These are phyloP conservation scores for Syndactyla subalaris DNA, from an alignment of 2,797 vertebrate genomes.

Conservation along the genomic window DNA sequence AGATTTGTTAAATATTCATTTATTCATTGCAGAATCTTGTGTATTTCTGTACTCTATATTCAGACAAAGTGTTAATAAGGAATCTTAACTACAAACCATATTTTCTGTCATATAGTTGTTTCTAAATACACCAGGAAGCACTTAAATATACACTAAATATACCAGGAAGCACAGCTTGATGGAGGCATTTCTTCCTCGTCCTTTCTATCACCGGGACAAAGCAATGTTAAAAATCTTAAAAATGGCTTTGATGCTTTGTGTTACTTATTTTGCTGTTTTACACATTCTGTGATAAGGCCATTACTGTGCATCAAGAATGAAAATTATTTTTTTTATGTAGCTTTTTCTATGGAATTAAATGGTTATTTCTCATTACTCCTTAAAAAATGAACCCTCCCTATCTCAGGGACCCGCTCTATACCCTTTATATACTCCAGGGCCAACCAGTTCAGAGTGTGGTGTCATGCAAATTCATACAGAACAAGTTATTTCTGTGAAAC, in stretches of 20 bases:
- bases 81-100: neutral
- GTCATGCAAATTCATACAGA: neutral
- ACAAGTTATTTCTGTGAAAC: neutral
- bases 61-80: conserved; percentile 37
- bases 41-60: conserved; percentile 36
- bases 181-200: neutral
- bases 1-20: conserved; percentile 62
- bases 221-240: neutral
- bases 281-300: neutral
- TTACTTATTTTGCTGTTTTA: neutral
- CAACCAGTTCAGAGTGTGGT: neutral
- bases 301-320: neutral
- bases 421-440: neutral
- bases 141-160: neutral
- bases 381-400: neutral
- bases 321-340: neutral
- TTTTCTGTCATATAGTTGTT: neutral
- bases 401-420: neutral
- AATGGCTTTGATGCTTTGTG: neutral
- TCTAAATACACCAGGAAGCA: neutral
- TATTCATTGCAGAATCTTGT: conserved; percentile 41
- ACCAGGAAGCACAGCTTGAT: neutral
- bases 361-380: neutral
- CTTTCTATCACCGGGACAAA: neutral
- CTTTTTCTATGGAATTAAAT: neutral